phyloP scores from a whole-genome alignment of 2,113 vertebrate genomes.

The Dicentrarchus labrax region DNA sequence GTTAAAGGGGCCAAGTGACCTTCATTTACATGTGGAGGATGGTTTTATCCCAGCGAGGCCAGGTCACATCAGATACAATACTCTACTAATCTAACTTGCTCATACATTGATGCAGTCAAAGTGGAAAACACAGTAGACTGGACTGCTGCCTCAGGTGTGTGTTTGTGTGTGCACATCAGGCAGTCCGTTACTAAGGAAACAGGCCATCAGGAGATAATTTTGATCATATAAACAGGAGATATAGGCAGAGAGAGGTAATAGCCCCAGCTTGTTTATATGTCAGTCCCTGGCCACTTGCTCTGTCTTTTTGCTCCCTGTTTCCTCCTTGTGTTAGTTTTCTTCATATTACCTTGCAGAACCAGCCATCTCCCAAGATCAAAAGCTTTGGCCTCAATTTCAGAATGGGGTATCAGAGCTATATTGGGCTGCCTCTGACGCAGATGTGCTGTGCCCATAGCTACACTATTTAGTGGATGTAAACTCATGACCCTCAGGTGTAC shows the following conservation, averaged over 20 bases:
- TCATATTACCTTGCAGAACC: conserved; percentile 23
- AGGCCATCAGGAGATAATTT: conserved; percentile 24
- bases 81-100: conserved; percentile 28
- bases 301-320: conserved; percentile 11
- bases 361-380: conserved; percentile 58
- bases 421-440: conserved; percentile 25
- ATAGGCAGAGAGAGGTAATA: not conserved
- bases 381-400: conserved; percentile 64
- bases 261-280: conserved; percentile 1
- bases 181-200: conserved; percentile 60
- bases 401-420: conserved; percentile 30
- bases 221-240: conserved; percentile 12
- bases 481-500: not conserved
- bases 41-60: not conserved
- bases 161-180: conserved; percentile 22
- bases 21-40: conserved; percentile 1
- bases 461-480: conserved; percentile 43
- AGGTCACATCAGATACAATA: not conserved
- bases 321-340: not conserved
- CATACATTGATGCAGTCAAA: conserved; percentile 39
- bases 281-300: not conserved
- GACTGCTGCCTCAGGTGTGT: conserved; percentile 9
- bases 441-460: conserved; percentile 33
- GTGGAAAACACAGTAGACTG: conserved; percentile 21
- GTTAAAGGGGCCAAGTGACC: not conserved